Evolutionary conservation across 2,888 invertebrate species (phyloP).

Genomic region (Tuta absoluta): DNA sequence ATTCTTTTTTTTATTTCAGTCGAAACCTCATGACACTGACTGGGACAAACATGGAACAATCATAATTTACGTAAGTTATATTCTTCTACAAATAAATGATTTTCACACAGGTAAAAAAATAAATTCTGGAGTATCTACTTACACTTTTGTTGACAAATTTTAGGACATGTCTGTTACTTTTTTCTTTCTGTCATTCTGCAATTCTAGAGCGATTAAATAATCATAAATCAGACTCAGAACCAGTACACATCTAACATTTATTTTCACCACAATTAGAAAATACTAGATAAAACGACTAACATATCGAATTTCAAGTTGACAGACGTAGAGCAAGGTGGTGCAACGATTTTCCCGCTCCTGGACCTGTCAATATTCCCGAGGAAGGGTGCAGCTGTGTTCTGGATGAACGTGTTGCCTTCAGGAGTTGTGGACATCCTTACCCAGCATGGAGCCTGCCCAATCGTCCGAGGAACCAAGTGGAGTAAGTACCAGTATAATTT

Average conservation of each 20-base stretch:
- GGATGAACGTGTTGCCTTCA: not conserved
- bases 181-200: no score
- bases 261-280: no score
- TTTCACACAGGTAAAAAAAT: no score
- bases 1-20: not conserved
- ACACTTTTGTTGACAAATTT: no score
- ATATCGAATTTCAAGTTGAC: not conserved
- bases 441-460: not conserved
- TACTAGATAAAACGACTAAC: no score
- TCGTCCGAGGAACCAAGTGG: conserved; percentile 13
- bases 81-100: not conserved
- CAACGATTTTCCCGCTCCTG: not conserved
- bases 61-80: conserved; percentile 10
- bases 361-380: not conserved
- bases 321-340: conserved; percentile 5
- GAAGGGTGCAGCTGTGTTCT: conserved; percentile 12
- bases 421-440: not conserved
- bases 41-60: conserved; percentile 5
- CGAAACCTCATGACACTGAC: not conserved
- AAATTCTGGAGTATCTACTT: no score
- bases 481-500: not conserved
- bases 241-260: no score
- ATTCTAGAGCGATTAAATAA: no score
- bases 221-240: no score
- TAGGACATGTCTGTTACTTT: no score